Conservation (phyloP, 2,797 vertebrate genomes). For the Tokudaia muenninki region DNA sequence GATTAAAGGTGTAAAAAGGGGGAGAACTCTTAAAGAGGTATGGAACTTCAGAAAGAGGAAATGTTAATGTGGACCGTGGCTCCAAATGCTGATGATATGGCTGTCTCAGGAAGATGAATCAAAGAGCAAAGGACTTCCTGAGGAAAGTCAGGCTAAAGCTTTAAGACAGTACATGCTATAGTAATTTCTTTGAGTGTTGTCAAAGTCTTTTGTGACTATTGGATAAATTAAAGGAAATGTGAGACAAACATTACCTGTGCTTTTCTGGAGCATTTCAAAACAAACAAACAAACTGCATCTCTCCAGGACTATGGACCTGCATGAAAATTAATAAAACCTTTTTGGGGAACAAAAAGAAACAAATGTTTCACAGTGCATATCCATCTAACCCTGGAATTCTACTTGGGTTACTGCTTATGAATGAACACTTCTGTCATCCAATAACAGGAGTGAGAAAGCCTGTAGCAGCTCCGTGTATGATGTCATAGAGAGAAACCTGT, state of each 20-base stretch:
- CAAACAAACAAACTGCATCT: neutral
- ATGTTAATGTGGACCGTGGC: neutral
- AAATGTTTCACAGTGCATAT: neutral
- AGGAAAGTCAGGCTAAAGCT: neutral
- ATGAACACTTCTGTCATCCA: neutral
- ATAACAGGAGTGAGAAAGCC: neutral
- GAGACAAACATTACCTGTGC: neutral
- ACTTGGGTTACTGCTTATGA: neutral
- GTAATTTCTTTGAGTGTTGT: neutral
- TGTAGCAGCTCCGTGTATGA: too few relatives aligned
- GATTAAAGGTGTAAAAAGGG: neutral
- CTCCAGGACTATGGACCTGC: neutral
- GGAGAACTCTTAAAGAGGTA: neutral
- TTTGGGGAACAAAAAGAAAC: neutral
- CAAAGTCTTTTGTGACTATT: neutral
- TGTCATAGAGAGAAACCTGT: too few relatives aligned
- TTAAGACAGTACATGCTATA: neutral
- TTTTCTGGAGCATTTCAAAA: neutral
- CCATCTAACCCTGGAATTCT: neutral
- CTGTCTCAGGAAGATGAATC: neutral
- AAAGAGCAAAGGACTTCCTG: neutral
- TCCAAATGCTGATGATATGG: neutral
- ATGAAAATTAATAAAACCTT: neutral
- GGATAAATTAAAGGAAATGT: neutral
- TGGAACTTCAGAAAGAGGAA: neutral